Conservation (phyloP, 2,797 vertebrate species). For the Anguilla pacifica region DNA sequence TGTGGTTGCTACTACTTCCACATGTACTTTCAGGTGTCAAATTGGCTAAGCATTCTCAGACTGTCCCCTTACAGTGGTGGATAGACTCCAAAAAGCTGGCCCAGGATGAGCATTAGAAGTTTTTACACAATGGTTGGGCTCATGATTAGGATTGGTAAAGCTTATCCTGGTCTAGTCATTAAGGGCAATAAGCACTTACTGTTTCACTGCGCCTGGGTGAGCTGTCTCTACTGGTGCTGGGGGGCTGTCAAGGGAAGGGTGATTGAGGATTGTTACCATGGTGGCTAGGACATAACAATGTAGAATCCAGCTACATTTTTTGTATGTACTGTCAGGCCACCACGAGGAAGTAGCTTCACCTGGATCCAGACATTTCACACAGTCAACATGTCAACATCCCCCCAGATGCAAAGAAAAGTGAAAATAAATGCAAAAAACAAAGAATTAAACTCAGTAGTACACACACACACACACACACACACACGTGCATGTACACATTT, state of each 20-base stretch:
- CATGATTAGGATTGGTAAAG: not conserved
- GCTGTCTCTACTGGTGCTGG: slow-evolving; percentile 47
- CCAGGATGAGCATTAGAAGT: not conserved
- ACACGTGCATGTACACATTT: not conserved
- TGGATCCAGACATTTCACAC: slow-evolving; percentile 23
- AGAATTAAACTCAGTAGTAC: not conserved
- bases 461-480: slow-evolving; percentile 28
- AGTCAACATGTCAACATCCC: not conserved
- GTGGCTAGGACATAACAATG: not conserved
- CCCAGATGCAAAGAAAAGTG: not conserved
- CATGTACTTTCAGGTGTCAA: not conserved
- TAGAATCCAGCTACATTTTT: slow-evolving; percentile 35
- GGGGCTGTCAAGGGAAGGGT: slow-evolving; percentile 42
- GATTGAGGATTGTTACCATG: slow-evolving; percentile 34
- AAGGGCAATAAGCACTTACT: slow-evolving; percentile 46
- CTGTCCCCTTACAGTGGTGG: slow-evolving; percentile 31
- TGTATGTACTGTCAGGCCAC: slow-evolving; percentile 8
- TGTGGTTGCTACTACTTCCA: not conserved
- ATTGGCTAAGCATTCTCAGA: not conserved
- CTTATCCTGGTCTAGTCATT: not conserved
- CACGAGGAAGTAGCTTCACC: slow-evolving; percentile 11
- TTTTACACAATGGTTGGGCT: not conserved
- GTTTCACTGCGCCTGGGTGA: slow-evolving; percentile 47
- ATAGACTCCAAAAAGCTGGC: not conserved
- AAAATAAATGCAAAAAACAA: not conserved